A percentile compares a stretch with the other conserved stretches of the same genome.
These are phyloP conservation scores for Cromileptes altivelis DNA, from an alignment of 2,113 vertebrate species.

Conservation along the genomic window DNA sequence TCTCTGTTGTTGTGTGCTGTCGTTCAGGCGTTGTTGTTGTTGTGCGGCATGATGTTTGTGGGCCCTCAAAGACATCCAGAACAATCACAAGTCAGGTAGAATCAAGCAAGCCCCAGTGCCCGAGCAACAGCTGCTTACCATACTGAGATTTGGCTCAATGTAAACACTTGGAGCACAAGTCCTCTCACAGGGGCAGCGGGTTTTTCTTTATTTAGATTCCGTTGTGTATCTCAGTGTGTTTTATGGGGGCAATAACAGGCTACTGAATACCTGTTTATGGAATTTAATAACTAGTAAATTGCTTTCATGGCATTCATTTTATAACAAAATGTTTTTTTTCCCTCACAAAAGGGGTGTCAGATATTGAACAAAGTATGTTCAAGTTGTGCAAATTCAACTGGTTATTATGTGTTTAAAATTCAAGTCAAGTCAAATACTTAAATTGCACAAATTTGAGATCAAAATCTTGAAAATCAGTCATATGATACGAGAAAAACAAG, in stretches of 20 bases:
- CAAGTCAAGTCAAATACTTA: not conserved
- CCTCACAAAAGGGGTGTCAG: not conserved
- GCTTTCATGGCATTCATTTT: not conserved
- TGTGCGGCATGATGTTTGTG: conserved; percentile 73
- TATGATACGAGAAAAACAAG: not conserved
- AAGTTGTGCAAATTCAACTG: not conserved
- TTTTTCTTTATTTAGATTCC: not conserved
- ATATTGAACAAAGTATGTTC: not conserved
- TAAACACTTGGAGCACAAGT: not conserved
- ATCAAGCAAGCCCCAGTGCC: conserved; percentile 38
- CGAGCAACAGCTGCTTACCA: conserved; percentile 35
- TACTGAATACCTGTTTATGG: not conserved
- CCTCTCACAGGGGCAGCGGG: not conserved
- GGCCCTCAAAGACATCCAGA: conserved; percentile 85
- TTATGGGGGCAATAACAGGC: not conserved
- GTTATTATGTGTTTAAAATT: not conserved
- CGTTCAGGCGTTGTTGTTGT: conserved; percentile 70
- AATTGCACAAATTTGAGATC: not conserved
- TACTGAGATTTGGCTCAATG: conserved; percentile 12
- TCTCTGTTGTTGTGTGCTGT: conserved; percentile 82
- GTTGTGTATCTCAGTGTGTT: too few relatives aligned
- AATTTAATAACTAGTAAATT: not conserved
- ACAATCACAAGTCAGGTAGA: conserved; percentile 79
- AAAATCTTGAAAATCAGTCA: not conserved
- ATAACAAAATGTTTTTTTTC: not conserved